phyloP scores from a whole-genome alignment of 37 sponge, comb jelly and placozoan species.

The Haliclona indistincta region DNA sequence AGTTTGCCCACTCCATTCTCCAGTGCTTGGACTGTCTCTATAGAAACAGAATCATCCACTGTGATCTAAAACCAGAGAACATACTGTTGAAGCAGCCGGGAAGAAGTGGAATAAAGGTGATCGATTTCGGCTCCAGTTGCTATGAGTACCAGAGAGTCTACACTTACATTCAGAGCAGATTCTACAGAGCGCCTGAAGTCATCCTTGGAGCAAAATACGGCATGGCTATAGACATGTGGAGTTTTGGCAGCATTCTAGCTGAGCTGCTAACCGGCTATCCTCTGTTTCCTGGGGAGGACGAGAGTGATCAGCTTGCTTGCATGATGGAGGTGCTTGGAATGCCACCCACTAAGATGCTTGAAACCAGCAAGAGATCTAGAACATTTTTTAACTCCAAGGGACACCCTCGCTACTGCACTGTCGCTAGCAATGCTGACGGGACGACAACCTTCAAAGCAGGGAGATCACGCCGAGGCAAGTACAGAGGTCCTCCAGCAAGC shows the following conservation, averaged over 20 bases:
- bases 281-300: constrained; percentile 93
- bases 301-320: constrained; percentile 91
- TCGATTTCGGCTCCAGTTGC: constrained; percentile 96
- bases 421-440: constrained; percentile 68
- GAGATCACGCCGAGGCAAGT: constrained; percentile 87
- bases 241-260: constrained; percentile 95
- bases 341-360: constrained; percentile 82
- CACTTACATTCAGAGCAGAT: constrained; percentile 96
- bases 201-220: constrained; percentile 94
- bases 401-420: constrained; percentile 78
- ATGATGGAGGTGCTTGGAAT: constrained; percentile 91
- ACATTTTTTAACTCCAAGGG: constrained; percentile 82
- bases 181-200: constrained; percentile 96
- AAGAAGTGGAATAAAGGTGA: constrained; percentile 94
- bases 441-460: constrained; percentile 65
- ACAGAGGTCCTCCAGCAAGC: constrained; percentile 75
- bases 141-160: constrained; percentile 95
- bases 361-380: constrained; percentile 67
- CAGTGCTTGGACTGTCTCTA: constrained; percentile 90
- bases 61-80: constrained; percentile 99
- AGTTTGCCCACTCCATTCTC: constrained; percentile 97
- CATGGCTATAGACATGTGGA: constrained; percentile 99
- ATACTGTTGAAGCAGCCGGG: constrained; percentile 93
- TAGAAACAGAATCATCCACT: constrained; percentile 98
- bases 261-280: constrained; percentile 95